Percentiles rank a stretch among this genome's conserved stretches.
phyloP scores from a whole-genome alignment of 2,888 invertebrate genomes.

The Ichneumoninae sp. region DNA sequence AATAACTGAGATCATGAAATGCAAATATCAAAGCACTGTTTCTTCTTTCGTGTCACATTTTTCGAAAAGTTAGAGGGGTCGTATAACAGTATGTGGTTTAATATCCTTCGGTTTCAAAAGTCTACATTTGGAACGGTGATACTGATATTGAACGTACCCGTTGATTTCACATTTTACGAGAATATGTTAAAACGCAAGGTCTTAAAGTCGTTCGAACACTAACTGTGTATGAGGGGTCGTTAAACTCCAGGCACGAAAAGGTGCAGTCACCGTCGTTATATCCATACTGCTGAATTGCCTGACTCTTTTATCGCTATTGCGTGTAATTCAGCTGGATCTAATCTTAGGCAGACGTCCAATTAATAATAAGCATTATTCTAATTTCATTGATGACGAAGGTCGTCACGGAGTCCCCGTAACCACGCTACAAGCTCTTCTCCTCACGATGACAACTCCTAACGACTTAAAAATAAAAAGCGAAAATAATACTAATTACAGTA shows the following conservation, averaged over 20 bases:
- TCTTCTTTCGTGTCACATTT: not conserved
- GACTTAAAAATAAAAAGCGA: not conserved
- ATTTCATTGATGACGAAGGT: not conserved
- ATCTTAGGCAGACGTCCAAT: not conserved
- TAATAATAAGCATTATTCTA: not conserved
- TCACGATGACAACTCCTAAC: not conserved
- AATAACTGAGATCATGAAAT: not conserved
- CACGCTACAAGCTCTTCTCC: not conserved
- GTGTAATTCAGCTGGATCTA: not conserved
- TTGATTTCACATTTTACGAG: constrained; percentile 27
- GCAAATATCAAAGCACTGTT: not conserved
- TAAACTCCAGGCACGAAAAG: constrained; percentile 42
- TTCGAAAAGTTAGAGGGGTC: not conserved
- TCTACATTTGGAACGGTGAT: not conserved
- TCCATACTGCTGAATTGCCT: not conserved
- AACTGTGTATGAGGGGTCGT: constrained; percentile 21
- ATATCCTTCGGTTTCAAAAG: not conserved
- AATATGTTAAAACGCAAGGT: constrained; percentile 19
- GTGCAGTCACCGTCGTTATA: not conserved
- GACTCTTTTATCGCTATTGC: not conserved
- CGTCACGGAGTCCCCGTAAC: not conserved
- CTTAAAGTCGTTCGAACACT: not conserved
- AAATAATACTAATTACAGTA: not conserved
- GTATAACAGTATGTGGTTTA: not conserved
- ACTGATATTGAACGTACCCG: constrained; percentile 9